Conservation (phyloP, 2,888 invertebrate genomes). For the Epiblema foenella region DNA sequence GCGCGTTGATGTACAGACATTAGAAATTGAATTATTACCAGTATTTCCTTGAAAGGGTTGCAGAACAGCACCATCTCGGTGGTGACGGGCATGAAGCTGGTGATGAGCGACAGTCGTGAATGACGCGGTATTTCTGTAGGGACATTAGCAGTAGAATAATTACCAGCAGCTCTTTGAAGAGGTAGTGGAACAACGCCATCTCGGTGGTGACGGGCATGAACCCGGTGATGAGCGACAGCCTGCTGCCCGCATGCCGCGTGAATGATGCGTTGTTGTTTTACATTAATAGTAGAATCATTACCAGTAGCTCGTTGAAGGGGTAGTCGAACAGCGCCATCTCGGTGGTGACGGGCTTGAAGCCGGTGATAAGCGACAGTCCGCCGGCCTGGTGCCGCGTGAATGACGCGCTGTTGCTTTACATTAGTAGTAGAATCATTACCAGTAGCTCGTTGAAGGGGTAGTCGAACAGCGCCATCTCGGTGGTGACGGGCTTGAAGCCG, state of each 20-base stretch:
- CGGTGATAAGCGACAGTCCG: slow-evolving; percentile 92
- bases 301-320: slow-evolving; percentile 97
- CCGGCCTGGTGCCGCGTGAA: slow-evolving; percentile 90
- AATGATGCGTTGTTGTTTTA: slow-evolving; percentile 83
- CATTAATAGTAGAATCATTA: slow-evolving; percentile 54
- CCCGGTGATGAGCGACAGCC: slow-evolving; percentile 92
- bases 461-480: too few relatives aligned
- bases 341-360: slow-evolving; percentile 92
- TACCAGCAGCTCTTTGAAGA: too few relatives aligned
- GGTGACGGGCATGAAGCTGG: too few relatives aligned
- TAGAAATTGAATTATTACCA: too few relatives aligned
- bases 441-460: slow-evolving; percentile 97
- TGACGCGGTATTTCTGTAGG: too few relatives aligned
- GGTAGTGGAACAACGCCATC: too few relatives aligned
- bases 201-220: slow-evolving; percentile 90
- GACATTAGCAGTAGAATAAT: too few relatives aligned
- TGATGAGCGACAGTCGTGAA: too few relatives aligned
- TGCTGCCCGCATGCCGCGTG: slow-evolving; percentile 89
- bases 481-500: slow-evolving; percentile 92
- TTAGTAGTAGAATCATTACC: slow-evolving; percentile 66
- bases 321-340: slow-evolving; percentile 94
- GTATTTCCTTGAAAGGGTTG: too few relatives aligned
- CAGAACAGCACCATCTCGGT: too few relatives aligned
- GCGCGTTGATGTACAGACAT: too few relatives aligned
- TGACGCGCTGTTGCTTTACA: slow-evolving; percentile 78